Percentiles rank a stretch among this genome's conserved stretches.
Evolutionary conservation across 2,113 vertebrate species (phyloP).

Genomic region (Nothoprocta pentlandii): DNA sequence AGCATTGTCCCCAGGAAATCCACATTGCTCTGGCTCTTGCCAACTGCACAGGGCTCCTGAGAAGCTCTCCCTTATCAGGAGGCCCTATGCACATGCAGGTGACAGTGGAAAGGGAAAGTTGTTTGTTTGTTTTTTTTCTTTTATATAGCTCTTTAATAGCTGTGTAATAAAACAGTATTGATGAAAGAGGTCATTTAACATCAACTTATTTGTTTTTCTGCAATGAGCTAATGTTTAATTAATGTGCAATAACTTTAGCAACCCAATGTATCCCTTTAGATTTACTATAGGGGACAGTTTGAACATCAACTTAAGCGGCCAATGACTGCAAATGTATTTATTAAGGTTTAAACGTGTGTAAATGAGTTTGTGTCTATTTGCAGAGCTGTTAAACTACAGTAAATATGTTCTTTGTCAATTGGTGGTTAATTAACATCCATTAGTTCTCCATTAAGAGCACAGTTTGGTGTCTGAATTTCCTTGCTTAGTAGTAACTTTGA

Average conservation of each 20-base stretch:
- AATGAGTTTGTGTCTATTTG: conserved; percentile 66
- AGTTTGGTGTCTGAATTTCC: conserved; percentile 55
- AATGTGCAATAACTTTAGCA: conserved; percentile 52
- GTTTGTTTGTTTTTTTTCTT: neutral
- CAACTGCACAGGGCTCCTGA: rapidly evolving
- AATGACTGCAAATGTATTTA: conserved; percentile 68
- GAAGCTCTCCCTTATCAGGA: neutral
- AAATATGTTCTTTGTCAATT: conserved; percentile 71
- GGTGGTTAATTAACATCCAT: conserved; percentile 69
- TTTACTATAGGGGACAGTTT: conserved; percentile 46
- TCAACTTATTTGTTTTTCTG: conserved; percentile 58
- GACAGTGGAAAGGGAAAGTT: neutral
- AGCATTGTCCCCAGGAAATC: neutral
- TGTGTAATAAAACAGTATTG: conserved; percentile 47
- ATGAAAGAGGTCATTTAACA: conserved; percentile 62
- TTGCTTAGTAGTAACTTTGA: conserved; percentile 34
- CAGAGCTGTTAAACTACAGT: conserved; percentile 61
- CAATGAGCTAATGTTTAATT: conserved; percentile 63
- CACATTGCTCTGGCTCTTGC: neutral
- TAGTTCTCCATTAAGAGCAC: conserved; percentile 67
- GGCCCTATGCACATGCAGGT: neutral
- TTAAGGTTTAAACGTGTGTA: conserved; percentile 73
- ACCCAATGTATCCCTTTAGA: conserved; percentile 61
- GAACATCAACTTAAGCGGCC: conserved; percentile 56
- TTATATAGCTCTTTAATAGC: conserved; percentile 2